These are phyloP conservation scores for Acanthisitta chloris DNA, from an alignment of 2,113 vertebrate genomes.

Conservation along the genomic window DNA sequence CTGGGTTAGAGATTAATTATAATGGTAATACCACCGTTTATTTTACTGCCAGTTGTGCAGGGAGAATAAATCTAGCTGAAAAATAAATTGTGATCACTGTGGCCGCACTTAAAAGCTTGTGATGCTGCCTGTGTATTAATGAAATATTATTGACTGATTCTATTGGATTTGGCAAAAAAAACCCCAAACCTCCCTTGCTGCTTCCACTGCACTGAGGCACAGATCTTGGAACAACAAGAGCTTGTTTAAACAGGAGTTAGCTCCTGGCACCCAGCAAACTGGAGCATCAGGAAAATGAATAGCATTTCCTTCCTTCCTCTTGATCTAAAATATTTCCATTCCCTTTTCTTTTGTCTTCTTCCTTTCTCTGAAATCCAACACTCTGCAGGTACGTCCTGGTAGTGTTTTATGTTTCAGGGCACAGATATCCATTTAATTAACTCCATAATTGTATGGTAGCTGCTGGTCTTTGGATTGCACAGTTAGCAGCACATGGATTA, in stretches of 20 bases:
- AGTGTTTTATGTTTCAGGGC: background rate
- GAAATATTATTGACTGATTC: conserved; percentile 32
- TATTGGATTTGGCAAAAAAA: conserved; percentile 2
- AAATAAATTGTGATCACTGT: conserved; percentile 34
- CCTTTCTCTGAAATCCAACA: background rate
- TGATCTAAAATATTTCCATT: background rate
- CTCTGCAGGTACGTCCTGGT: background rate
- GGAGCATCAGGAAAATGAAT: background rate
- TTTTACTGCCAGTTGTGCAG: conserved; percentile 40
- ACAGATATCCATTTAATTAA: conserved; percentile 17
- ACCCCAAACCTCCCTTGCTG: background rate
- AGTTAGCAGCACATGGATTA: background rate
- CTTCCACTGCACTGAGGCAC: background rate
- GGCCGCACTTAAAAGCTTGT: conserved; percentile 22
- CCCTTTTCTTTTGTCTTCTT: background rate
- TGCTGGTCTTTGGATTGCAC: background rate
- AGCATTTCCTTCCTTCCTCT: background rate
- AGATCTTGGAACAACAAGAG: background rate
- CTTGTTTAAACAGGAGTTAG: background rate
- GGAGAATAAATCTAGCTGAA: conserved; percentile 36
- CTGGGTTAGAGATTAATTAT: conserved; percentile 61
- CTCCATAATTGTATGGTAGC: background rate
- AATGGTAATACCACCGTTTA: conserved; percentile 26
- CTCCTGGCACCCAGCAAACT: background rate
- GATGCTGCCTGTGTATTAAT: conserved; percentile 28